Percentiles rank a stretch among this genome's conserved stretches.
phyloP scores from a whole-genome alignment of 1,140 invertebrate species.

The Saxidomus purpurata region DNA sequence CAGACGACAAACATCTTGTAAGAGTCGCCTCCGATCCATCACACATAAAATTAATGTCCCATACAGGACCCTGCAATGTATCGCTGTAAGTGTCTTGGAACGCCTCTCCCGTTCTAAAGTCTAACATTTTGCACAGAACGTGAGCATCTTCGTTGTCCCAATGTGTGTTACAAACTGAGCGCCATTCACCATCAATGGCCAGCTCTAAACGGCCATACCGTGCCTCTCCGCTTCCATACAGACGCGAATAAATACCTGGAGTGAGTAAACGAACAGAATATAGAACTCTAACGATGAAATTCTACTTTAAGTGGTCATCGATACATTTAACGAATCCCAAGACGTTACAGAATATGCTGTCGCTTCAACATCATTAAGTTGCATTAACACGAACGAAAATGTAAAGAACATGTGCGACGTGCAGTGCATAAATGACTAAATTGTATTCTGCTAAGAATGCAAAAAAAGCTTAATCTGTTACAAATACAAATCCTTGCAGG shows the following conservation, averaged over 20 bases:
- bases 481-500: too few species aligned
- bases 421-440: too few species aligned
- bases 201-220: conserved; percentile 62
- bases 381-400: too few species aligned
- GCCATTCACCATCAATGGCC: conserved; percentile 62
- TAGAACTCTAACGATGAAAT: too few species aligned
- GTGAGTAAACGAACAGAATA: too few species aligned
- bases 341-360: too few species aligned
- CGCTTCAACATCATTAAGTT: too few species aligned
- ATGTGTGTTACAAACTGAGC: conserved; percentile 56
- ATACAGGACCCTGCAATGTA: conserved; percentile 49
- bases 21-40: conserved; percentile 59
- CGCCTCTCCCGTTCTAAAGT: conserved; percentile 42
- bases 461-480: too few species aligned
- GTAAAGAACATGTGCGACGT: too few species aligned
- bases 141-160: conserved; percentile 62
- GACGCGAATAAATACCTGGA: conserved; percentile 61
- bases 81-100: conserved; percentile 3
- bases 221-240: conserved; percentile 22
- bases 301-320: too few species aligned
- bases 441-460: too few species aligned
- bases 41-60: conserved; percentile 64
- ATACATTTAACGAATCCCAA: too few species aligned
- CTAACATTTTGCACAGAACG: conserved; percentile 64
- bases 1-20: conserved; percentile 60